Percentiles rank a stretch among this genome's conserved stretches.
These are phyloP conservation scores for Hassar affinis DNA, from an alignment of 2,113 vertebrate species.

Conservation along the genomic window DNA sequence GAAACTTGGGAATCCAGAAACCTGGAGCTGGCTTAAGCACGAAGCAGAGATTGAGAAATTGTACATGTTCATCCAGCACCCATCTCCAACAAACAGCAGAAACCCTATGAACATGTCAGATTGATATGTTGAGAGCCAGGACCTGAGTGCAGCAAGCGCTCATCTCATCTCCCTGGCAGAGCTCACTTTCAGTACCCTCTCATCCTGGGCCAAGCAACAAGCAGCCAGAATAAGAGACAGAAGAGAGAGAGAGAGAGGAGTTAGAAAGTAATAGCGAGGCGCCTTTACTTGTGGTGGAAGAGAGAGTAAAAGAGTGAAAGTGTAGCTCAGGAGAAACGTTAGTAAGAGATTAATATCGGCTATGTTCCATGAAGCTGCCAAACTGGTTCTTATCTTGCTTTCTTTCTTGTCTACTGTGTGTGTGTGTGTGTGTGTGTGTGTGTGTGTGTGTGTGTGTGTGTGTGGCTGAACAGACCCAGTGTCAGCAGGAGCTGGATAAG, in stretches of 20 bases:
- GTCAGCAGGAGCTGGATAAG: slow-evolving; percentile 87
- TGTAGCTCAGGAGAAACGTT: slow-evolving; percentile 26
- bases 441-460: slow-evolving; percentile 27
- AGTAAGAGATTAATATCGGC: slow-evolving; percentile 48
- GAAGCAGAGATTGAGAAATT: slow-evolving; percentile 33
- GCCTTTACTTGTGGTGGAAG: slow-evolving; percentile 24
- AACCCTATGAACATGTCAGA: slow-evolving; percentile 45
- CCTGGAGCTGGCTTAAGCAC: background rate
- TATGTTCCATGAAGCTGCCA: slow-evolving; percentile 46
- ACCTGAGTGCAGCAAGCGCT: slow-evolving; percentile 28
- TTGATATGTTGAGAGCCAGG: slow-evolving; percentile 45
- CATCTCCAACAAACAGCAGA: slow-evolving; percentile 30
- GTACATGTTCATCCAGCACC: slow-evolving; percentile 30
- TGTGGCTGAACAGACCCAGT: slow-evolving; percentile 76
- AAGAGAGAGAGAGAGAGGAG: background rate
- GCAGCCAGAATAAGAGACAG: slow-evolving; percentile 43
- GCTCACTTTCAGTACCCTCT: slow-evolving; percentile 56
- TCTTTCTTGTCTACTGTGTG: slow-evolving; percentile 17
- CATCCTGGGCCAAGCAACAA: slow-evolving; percentile 64
- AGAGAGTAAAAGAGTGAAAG: slow-evolving; percentile 2
- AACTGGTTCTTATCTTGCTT: slow-evolving; percentile 43
- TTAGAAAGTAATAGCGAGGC: background rate
- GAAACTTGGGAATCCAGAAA: slow-evolving; percentile 1
- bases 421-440: slow-evolving; percentile 6
- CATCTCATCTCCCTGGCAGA: slow-evolving; percentile 60